phyloP scores from a whole-genome alignment of 23 tunicate species.

The Ascidia mentula region DNA sequence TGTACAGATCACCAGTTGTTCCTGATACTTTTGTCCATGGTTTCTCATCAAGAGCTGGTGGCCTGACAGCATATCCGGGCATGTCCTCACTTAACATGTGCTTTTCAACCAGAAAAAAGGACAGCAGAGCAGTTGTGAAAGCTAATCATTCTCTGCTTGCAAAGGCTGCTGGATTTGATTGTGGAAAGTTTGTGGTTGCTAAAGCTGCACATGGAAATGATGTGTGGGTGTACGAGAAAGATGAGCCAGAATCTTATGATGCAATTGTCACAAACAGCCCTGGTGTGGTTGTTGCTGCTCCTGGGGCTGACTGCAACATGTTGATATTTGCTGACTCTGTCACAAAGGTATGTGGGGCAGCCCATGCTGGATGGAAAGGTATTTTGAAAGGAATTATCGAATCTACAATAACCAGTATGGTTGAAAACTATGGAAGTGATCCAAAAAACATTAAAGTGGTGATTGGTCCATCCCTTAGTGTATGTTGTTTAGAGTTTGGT shows the following conservation, averaged over 20 bases:
- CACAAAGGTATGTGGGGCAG: conserved; percentile 71
- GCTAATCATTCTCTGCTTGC: conserved; percentile 60
- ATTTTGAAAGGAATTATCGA: conserved; percentile 53
- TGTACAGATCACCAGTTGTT: conserved; percentile 31
- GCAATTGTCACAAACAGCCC: conserved; percentile 74
- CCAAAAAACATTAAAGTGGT: conserved; percentile 56
- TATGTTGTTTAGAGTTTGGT: conserved; percentile 88
- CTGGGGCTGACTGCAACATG: conserved; percentile 94
- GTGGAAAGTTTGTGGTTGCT: conserved; percentile 41
- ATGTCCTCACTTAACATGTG: conserved; percentile 58
- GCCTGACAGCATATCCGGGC: conserved; percentile 49
- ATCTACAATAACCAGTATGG: conserved; percentile 49
- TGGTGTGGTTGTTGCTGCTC: conserved; percentile 68
- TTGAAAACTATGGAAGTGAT: conserved; percentile 53
- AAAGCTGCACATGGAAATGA: conserved; percentile 77
- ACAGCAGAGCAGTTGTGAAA: conserved; percentile 35
- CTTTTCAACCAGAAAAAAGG: conserved; percentile 44
- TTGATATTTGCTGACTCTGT: conserved; percentile 65
- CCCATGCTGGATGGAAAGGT: conserved; percentile 96
- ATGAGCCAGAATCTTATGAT: conserved; percentile 69
- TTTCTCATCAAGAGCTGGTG: conserved; percentile 57
- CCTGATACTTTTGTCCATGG: conserved; percentile 66
- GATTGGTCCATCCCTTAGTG: conserved; percentile 80
- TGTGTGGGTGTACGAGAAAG: conserved; percentile 75
- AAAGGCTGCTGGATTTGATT: conserved; percentile 28